phyloP scores from a whole-genome alignment of 2,888 invertebrate genomes.

The Bugula neritina region DNA sequence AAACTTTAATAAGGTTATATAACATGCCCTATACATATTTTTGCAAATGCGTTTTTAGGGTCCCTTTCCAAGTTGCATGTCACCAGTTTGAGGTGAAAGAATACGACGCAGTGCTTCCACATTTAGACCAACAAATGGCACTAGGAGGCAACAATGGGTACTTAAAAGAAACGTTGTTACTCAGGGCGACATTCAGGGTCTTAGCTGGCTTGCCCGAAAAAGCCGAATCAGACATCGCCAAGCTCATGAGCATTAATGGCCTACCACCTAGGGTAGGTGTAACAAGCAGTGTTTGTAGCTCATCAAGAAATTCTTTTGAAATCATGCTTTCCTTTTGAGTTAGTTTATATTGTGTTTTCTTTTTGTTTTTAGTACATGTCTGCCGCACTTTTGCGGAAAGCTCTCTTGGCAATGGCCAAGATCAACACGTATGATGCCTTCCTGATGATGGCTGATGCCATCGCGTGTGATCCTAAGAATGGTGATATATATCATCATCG shows the following conservation, averaged over 20 bases:
- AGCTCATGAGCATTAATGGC: background rate
- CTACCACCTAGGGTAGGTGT: background rate
- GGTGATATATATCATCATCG: background rate
- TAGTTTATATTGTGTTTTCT: too few species aligned
- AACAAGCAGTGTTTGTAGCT: too few species aligned
- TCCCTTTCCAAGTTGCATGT: background rate
- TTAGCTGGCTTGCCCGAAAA: background rate
- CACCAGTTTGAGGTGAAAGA: background rate
- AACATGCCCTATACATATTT: too few species aligned
- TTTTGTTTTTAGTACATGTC: background rate
- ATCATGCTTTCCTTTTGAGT: too few species aligned
- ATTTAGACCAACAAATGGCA: background rate
- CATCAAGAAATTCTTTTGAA: too few species aligned
- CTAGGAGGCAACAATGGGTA: background rate
- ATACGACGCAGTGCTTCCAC: background rate
- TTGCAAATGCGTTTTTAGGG: background rate
- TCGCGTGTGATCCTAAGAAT: background rate
- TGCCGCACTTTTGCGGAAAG: background rate
- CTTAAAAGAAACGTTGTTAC: background rate
- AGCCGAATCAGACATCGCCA: background rate
- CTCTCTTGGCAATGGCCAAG: background rate
- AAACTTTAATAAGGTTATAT: too few species aligned
- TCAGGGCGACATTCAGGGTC: background rate
- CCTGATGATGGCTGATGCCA: background rate
- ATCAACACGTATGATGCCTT: background rate